Evolutionary conservation across 1,140 invertebrate species (phyloP), one percentile per base, ranked within the genome.

Genomic region (Lordiphosa stackelbergi): DNA sequence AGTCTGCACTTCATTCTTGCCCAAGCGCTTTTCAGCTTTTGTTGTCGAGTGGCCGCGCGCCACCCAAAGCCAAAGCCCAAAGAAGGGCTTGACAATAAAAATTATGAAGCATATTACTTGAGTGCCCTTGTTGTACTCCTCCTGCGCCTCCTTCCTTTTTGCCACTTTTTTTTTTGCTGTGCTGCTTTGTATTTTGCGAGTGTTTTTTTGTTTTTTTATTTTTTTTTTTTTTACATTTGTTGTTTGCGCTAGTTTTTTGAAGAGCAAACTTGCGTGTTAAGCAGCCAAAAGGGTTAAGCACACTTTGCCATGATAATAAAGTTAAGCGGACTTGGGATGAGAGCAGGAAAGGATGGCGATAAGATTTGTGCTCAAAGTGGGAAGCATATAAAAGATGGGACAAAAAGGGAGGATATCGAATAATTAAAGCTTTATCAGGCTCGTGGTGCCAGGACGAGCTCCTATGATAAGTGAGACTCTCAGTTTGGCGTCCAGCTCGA

Each of bases 71-170:
- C 61, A 69, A 69, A 62, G 64, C 43, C 28, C 28, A 46, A 46
- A 68, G 66, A 68, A 43, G 52, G 66, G 66, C 66, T 70, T 70
- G 66, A 70, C 66, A 70, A 70, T 70, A 70, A 70, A 70, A 68
- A 70, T 70, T 69, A 70, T 70, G 66, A 70, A 70, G 66, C 66
- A 69, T 70, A 70, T 70, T 70, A 70, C 66, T 70, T 70, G 66
- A 70, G 66, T 53, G 66, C 66, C 69, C 66, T 69, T 59, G 63
- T 54, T 24, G 16, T 11, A 31, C 52, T 69, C 57, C 69, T 49
- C 49, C 63, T 63, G 45, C 51, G 43, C 51, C 43, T 9, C 42
- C 46, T 56, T 53, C 36, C 24, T 47, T 40, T 59, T 53, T 63
- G 66, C 58, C 53, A 63, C 66, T 70, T 70, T 69, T 69, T 61